Evolutionary conservation across 1,140 invertebrate species (phyloP).

Genomic region (Drosophila sucinea): DNA sequence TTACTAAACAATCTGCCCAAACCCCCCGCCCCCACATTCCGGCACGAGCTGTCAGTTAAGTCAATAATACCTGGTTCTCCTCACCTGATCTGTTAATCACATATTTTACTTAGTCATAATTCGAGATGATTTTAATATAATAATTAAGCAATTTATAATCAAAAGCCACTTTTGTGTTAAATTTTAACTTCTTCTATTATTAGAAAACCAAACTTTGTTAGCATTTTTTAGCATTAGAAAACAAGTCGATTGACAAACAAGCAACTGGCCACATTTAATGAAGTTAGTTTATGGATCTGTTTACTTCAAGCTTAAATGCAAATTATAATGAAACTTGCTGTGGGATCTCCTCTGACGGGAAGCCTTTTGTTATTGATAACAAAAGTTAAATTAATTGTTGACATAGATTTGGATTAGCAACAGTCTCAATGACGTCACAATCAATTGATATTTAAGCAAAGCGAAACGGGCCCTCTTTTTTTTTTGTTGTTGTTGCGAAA

Average conservation of each 20-base stretch:
- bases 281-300: constrained; percentile 25
- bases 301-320: constrained; percentile 19
- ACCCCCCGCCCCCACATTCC: too few species aligned
- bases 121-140: neutral
- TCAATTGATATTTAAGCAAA: neutral
- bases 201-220: too few species aligned
- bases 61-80: neutral
- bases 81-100: neutral
- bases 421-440: neutral
- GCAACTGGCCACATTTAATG: neutral
- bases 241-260: too few species aligned
- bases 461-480: neutral
- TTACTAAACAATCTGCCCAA: neutral
- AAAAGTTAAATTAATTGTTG: neutral
- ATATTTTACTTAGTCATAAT: neutral
- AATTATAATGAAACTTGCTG: neutral
- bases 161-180: too few species aligned
- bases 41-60: neutral
- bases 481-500: too few species aligned
- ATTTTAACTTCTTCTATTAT: too few species aligned
- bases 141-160: too few species aligned
- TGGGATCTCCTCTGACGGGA: too few species aligned
- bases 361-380: too few species aligned
- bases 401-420: neutral
- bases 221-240: too few species aligned